phyloP scores from a whole-genome alignment of 2,113 vertebrate species.

The Gyps fulvus region DNA sequence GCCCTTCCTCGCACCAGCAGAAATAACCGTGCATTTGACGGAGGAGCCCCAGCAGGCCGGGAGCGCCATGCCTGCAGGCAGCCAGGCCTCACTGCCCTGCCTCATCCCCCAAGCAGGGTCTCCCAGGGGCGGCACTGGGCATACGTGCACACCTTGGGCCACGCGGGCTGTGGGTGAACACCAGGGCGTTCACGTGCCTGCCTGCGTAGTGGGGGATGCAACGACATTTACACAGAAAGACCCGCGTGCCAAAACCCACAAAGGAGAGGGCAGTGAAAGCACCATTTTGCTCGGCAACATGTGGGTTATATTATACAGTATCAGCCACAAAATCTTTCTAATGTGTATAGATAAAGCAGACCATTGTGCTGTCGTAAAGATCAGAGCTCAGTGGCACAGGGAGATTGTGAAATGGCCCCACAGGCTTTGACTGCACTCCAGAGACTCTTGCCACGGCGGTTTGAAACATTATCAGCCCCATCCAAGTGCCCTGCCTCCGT shows the following conservation, averaged over 20 bases:
- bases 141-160: neutral
- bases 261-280: neutral
- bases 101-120: rapidly evolving
- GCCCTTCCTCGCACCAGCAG: neutral
- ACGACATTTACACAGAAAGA: neutral
- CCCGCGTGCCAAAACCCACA: neutral
- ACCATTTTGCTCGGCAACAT: neutral
- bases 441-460: neutral
- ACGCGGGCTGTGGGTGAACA: rapidly evolving
- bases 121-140: too few species aligned
- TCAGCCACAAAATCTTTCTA: neutral
- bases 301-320: neutral
- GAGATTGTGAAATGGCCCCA: neutral
- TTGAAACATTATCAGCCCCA: neutral
- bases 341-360: neutral
- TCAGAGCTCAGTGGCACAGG: neutral
- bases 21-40: rapidly evolving
- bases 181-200: rapidly evolving
- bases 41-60: rapidly evolving
- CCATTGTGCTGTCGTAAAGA: neutral
- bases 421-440: neutral
- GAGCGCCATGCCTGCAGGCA: rapidly evolving
- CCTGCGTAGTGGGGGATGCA: neutral
- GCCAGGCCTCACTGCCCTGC: neutral
- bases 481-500: neutral